phyloP scores from a whole-genome alignment of 1,140 invertebrate species.

The Halesus radiatus region DNA sequence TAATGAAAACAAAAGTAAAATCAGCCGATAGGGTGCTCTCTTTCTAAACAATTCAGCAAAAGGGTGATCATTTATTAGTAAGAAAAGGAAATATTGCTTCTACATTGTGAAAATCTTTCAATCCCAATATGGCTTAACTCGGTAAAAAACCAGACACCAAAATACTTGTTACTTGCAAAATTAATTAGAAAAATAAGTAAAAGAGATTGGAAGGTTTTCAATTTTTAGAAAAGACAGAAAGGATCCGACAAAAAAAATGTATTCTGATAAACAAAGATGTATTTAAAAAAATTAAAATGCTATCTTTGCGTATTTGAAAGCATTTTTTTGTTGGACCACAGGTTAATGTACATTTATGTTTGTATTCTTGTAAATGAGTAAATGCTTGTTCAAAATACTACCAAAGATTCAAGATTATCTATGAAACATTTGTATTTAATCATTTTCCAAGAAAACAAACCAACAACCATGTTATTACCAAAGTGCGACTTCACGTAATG shows the following conservation, averaged over 20 bases:
- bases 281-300: neutral
- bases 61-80: constrained; percentile 56
- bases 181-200: neutral
- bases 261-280: constrained; percentile 13
- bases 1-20: constrained; percentile 48
- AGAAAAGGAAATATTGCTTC: constrained; percentile 55
- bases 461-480: constrained; percentile 3
- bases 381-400: too few relatives aligned
- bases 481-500: constrained; percentile 31
- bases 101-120: constrained; percentile 44
- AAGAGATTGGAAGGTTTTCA: constrained; percentile 28
- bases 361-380: constrained; percentile 10
- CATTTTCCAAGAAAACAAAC: constrained; percentile 36
- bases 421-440: neutral
- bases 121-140: neutral
- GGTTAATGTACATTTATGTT: constrained; percentile 17
- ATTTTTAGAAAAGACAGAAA: constrained; percentile 40
- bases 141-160: neutral
- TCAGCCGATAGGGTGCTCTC: constrained; percentile 58
- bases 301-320: neutral
- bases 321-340: constrained; percentile 10
- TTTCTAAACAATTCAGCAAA: constrained; percentile 57
- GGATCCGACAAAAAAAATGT: constrained; percentile 16
- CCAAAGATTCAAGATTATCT: too few relatives aligned
- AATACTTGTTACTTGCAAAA: neutral